phyloP scores from a whole-genome alignment of 2,113 vertebrate species.

The Zapus hudsonius region DNA sequence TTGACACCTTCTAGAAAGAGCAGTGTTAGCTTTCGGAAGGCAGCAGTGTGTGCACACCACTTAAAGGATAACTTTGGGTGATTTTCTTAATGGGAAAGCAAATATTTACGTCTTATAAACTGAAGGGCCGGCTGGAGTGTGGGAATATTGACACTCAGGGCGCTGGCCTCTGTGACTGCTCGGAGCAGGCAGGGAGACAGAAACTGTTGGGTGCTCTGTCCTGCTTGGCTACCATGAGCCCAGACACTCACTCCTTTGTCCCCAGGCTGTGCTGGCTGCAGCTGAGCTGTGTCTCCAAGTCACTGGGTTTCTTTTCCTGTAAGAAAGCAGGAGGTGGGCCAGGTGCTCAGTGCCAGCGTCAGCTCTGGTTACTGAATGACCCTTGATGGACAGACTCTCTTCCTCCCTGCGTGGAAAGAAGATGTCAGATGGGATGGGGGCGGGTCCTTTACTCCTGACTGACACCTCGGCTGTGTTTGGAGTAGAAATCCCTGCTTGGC shows the following conservation, averaged over 20 bases:
- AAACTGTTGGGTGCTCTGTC: neutral
- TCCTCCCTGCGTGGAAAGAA: neutral
- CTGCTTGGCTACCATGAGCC: rapidly evolving
- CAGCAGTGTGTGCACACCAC: neutral
- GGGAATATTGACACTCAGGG: slow-evolving; percentile 13
- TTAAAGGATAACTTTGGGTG: slow-evolving; percentile 58
- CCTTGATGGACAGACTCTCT: rapidly evolving
- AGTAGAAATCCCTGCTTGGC: neutral
- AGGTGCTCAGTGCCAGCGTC: too few species aligned
- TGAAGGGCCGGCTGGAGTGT: slow-evolving; percentile 31
- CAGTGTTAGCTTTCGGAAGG: neutral
- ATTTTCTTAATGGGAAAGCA: slow-evolving; percentile 59
- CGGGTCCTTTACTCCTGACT: neutral
- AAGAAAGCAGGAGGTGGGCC: rapidly evolving
- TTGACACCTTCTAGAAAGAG: neutral
- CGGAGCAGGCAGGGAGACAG: neutral
- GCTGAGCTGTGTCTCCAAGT: rapidly evolving
- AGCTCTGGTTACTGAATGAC: too few species aligned
- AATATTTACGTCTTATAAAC: slow-evolving; percentile 37
- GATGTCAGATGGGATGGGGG: too few species aligned
- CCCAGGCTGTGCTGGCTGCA: rapidly evolving
- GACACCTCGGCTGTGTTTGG: neutral
- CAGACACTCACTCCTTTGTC: neutral
- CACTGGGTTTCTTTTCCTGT: neutral
- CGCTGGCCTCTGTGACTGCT: rapidly evolving